Evolutionary conservation across 2,113 vertebrate genomes (phyloP).

Genomic region (Thymallus thymallus): DNA sequence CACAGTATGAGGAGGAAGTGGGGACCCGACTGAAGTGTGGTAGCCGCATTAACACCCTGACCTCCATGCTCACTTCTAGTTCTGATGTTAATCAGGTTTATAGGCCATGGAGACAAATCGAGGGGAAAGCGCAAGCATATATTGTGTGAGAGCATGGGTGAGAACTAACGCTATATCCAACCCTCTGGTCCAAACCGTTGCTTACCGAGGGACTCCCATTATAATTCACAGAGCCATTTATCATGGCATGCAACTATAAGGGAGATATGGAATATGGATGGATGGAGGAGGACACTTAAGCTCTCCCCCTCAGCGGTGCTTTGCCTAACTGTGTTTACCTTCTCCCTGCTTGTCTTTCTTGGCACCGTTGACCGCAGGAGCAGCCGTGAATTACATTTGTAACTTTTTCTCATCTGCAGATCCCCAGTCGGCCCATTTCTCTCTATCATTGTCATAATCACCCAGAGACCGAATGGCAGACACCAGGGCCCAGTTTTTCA

Average conservation of each 20-base stretch:
- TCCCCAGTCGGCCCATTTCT: conserved; percentile 29
- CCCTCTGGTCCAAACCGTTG: conserved; percentile 23
- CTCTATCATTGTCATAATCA: conserved; percentile 27
- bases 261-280: conserved; percentile 28
- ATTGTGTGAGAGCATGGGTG: conserved; percentile 1
- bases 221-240: conserved; percentile 33
- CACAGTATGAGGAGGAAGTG: conserved; percentile 13
- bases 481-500: too few relatives aligned
- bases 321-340: conserved; percentile 39
- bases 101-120: conserved; percentile 20
- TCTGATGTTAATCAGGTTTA: conserved; percentile 54
- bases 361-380: conserved; percentile 30
- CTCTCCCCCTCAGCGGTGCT: conserved; percentile 31
- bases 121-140: conserved; percentile 2
- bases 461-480: conserved; percentile 7
- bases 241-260: conserved; percentile 14
- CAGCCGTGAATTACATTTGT: conserved; percentile 40
- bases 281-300: conserved; percentile 35
- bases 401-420: conserved; percentile 6
- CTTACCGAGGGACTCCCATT: conserved; percentile 28
- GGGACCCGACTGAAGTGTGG: conserved; percentile 44
- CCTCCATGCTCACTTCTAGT: conserved; percentile 28
- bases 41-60: conserved; percentile 56
- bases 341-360: conserved; percentile 49
- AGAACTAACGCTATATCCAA: conserved; percentile 10